Percentiles rank a stretch among this genome's conserved stretches.
Evolutionary conservation across 2,888 invertebrate genomes (phyloP).

Genomic region (Galeruca laticollis): DNA sequence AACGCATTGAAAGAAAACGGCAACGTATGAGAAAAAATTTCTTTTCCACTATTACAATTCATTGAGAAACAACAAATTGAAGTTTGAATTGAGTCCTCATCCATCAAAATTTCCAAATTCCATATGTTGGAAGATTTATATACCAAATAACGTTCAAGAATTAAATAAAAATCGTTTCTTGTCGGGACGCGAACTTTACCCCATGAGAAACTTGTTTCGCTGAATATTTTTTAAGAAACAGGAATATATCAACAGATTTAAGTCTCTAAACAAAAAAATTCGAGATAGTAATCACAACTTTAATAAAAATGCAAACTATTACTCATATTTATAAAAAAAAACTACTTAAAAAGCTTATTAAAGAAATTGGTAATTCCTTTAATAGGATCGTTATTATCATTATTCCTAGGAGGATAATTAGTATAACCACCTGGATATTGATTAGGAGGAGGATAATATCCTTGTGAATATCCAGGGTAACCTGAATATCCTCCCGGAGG

Average conservation of each 20-base stretch:
- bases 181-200: not conserved
- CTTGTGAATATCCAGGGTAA: constrained; percentile 35
- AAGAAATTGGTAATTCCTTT: constrained; percentile 55
- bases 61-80: too few relatives aligned
- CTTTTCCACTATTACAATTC: too few relatives aligned
- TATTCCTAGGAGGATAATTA: constrained; percentile 50
- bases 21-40: too few relatives aligned
- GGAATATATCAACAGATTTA: too few relatives aligned
- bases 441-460: constrained; percentile 38
- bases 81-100: too few relatives aligned
- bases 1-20: too few relatives aligned
- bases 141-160: too few relatives aligned
- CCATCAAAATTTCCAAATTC: too few relatives aligned
- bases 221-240: not conserved
- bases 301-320: not conserved
- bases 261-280: constrained; percentile 1
- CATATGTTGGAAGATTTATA: too few relatives aligned
- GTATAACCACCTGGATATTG: constrained; percentile 45
- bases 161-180: too few relatives aligned
- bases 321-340: constrained; percentile 11
- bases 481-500: constrained; percentile 27
- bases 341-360: constrained; percentile 47
- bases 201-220: not conserved
- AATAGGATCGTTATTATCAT: constrained; percentile 54
- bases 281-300: constrained; percentile 9